Percentiles rank a stretch among this genome's conserved stretches.
Conservation (phyloP, 1,140 invertebrate genomes). For the Ceratitis capitata region DNA sequence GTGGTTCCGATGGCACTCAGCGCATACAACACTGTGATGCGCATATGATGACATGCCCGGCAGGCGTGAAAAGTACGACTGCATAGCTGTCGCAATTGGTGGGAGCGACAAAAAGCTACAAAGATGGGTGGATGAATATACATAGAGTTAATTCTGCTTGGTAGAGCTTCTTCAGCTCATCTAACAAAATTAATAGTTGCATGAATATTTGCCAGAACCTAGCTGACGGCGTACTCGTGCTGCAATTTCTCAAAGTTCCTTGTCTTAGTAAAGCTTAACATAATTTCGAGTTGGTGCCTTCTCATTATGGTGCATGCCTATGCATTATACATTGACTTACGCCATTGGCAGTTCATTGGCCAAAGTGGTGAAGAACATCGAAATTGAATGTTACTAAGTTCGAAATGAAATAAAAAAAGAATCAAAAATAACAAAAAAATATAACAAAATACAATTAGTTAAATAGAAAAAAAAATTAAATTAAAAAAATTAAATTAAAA, state of each 20-base stretch:
- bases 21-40: not conserved
- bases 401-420: too few relatives aligned
- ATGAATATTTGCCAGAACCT: not conserved
- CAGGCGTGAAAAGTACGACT: constrained; percentile 3
- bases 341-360: not conserved
- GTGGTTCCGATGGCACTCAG: not conserved
- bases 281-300: not conserved
- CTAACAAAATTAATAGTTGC: not conserved
- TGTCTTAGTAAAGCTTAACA: not conserved
- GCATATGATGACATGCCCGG: not conserved
- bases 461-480: too few relatives aligned
- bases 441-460: too few relatives aligned
- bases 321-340: too few relatives aligned
- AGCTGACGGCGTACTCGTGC: not conserved
- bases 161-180: not conserved
- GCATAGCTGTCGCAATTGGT: not conserved
- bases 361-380: not conserved
- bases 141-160: not conserved
- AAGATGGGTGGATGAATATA: not conserved
- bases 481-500: too few relatives aligned
- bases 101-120: not conserved
- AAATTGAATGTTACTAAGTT: not conserved
- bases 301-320: not conserved
- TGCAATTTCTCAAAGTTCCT: not conserved
- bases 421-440: too few relatives aligned